Base-by-base conservation (phyloP, 1,140 invertebrate species). In the Anoplophora glabripennis region DNA sequence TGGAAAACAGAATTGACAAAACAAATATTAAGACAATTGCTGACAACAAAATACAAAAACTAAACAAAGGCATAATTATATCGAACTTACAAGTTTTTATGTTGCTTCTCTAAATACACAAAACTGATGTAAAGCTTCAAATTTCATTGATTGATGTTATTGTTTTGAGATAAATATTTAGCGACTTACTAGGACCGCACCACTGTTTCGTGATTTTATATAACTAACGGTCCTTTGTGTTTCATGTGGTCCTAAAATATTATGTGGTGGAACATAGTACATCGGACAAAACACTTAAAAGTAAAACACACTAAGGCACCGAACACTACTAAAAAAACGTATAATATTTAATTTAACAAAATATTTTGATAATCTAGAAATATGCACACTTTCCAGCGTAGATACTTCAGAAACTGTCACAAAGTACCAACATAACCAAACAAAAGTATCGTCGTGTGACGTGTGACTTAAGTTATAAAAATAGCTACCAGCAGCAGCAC, bases 1-100 rank as follows among this genome's bases (percentile, higher is more conserved):
- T 69, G 67, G 61, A 69, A 66, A 60, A 64, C 54, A 48, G 51
- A 57, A 65, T 59, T 62, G 61, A 66, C 66, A 69, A 62, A 55
- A 66, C 64, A 69, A 68, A 61, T 52, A 52, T 17, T 21, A 54
- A 7, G 28, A 44, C 38, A 54, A 52, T 21, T 38, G 37, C n/a
- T 52, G 36, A 52, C 49, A 37, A 37, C 36, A 35, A 52, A 52
- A 18, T 28, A 28, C 5, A 52, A 7, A 37, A 52, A 52, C 17
- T 49, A 28, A 28, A 28, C 21, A 28, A 28, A 28, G 3, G 21
- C 21, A 28, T 3, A 28, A 28, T 28, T 28, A n/a, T n/a, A n/a
- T n/a, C n/a, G 21, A 28, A 28, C 21, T 28, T 28, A 28, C 21
- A 28, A 28, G 2, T 28, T 28, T 5, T 28, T 28, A 28, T 5